Conservation (phyloP, 2,888 invertebrate genomes). For the Chaetogeoica ovagalla region DNA sequence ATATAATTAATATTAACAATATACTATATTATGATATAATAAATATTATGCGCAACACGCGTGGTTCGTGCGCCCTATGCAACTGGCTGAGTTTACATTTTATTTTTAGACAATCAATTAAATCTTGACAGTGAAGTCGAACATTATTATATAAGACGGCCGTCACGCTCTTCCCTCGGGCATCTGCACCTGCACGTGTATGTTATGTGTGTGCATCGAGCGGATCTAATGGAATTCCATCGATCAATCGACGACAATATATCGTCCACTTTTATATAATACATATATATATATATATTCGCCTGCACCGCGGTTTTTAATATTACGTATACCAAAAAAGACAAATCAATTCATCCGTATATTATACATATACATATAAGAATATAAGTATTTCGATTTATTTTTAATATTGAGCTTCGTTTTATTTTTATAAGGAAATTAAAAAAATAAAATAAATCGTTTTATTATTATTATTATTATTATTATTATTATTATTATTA, state of each 20-base stretch:
- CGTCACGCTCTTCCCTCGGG: not conserved
- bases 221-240: conserved; percentile 21
- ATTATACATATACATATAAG: too few relatives aligned
- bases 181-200: too few relatives aligned
- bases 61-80: too few relatives aligned
- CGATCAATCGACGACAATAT: not conserved
- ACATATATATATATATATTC: too few relatives aligned
- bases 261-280: conserved; percentile 1
- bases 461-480: too few relatives aligned
- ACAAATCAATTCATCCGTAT: not conserved
- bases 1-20: too few relatives aligned
- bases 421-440: too few relatives aligned
- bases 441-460: too few relatives aligned
- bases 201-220: conserved; percentile 1
- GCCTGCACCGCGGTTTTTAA: not conserved
- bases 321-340: not conserved
- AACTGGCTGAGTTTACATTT: not conserved
- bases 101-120: conserved; percentile 22
- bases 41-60: too few relatives aligned
- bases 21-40: too few relatives aligned
- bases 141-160: not conserved
- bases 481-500: too few relatives aligned
- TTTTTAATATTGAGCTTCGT: not conserved
- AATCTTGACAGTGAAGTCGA: not conserved
- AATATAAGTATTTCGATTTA: not conserved